Conservation (phyloP, 2,888 invertebrate genomes). For the Sipunculus nudus region DNA sequence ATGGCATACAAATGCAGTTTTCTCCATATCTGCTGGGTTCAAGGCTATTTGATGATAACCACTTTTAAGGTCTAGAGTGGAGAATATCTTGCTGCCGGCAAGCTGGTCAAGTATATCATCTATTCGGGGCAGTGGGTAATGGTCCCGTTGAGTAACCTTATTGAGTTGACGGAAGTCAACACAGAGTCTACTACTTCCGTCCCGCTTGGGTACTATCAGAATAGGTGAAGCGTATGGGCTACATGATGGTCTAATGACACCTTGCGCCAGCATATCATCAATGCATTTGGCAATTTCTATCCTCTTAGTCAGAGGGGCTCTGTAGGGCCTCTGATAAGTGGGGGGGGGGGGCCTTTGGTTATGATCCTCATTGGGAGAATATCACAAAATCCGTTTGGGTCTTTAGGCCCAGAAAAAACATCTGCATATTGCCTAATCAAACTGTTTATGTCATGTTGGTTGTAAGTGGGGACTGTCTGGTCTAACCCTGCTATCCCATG, state of each 20-base stretch:
- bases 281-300: conserved; percentile 7
- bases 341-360: no score
- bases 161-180: conserved; percentile 21
- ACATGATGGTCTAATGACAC: conserved; percentile 3
- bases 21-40: background rate
- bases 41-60: conserved; percentile 13
- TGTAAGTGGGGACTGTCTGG: background rate
- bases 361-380: background rate
- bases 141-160: conserved; percentile 5
- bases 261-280: conserved; percentile 13
- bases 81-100: conserved; percentile 1
- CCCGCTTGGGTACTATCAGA: conserved; percentile 16
- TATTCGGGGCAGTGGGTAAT: conserved; percentile 12
- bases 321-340: conserved; percentile 10
- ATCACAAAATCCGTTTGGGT: background rate
- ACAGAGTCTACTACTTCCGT: conserved; percentile 18
- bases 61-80: conserved; percentile 11
- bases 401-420: background rate
- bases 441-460: background rate
- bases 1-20: conserved; percentile 20
- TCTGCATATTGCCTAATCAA: conserved; percentile 6
- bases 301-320: conserved; percentile 8
- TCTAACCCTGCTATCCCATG: background rate
- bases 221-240: conserved; percentile 11
- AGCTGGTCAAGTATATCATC: conserved; percentile 17